Conservation (phyloP, 2,888 invertebrate genomes). For the Physocephala rufipes region DNA sequence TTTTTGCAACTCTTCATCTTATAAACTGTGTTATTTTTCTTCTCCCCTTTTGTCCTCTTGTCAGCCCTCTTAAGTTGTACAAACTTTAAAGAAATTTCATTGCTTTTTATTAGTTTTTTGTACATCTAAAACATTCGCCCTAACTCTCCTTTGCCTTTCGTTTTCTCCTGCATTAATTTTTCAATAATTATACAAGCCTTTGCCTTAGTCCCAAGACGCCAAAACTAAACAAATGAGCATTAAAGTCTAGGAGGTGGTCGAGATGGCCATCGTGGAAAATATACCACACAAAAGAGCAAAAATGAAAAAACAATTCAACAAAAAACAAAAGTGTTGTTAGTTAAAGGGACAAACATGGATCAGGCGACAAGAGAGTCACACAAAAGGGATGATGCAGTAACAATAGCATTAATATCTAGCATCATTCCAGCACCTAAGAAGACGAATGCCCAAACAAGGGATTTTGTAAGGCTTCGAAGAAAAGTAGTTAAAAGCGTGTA, state of each 20-base stretch:
- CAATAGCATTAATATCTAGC: constrained; percentile 1
- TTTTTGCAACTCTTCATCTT: constrained; percentile 35
- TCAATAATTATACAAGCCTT: neutral
- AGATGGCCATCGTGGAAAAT: constrained; percentile 1
- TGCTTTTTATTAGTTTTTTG: neutral
- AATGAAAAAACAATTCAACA: no score
- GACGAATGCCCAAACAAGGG: neutral
- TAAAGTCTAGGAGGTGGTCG: constrained; percentile 24
- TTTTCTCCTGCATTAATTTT: neutral
- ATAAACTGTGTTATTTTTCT: constrained; percentile 38
- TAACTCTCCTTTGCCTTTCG: neutral
- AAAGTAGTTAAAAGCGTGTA: constrained; percentile 34
- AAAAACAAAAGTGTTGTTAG: no score
- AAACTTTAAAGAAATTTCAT: constrained; percentile 40
- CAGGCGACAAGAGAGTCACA: neutral
- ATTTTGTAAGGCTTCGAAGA: constrained; percentile 18
- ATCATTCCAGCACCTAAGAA: neutral
- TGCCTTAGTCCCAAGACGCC: neutral
- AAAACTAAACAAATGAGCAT: constrained; percentile 20
- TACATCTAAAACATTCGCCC: neutral
- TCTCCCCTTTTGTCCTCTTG: no score
- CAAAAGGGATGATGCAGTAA: neutral
- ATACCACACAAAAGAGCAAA: no score
- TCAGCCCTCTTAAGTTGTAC: no score
- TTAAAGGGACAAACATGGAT: no score